A percentile compares a stretch with the other conserved stretches of the same genome.
phyloP scores from a whole-genome alignment of 2,888 invertebrate genomes.

The Xanthia icteritia region DNA sequence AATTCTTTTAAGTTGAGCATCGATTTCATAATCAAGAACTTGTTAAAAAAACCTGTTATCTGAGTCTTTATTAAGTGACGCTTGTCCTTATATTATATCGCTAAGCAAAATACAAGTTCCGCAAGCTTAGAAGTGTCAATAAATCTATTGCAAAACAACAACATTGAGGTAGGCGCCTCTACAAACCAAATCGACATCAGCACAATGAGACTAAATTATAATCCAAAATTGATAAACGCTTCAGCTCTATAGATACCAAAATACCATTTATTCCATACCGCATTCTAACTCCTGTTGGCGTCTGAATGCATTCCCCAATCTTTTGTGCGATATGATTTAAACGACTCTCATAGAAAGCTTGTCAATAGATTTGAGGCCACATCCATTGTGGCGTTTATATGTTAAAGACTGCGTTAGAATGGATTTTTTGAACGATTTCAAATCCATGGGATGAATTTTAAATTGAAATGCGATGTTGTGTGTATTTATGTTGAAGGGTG shows the following conservation, averaged over 20 bases:
- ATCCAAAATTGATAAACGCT: slow-evolving; percentile 47
- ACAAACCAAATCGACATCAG: neutral
- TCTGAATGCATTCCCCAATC: slow-evolving; percentile 69
- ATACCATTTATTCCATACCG: slow-evolving; percentile 43
- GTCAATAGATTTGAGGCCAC: slow-evolving; percentile 67
- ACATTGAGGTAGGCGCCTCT: neutral
- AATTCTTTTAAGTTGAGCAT: slow-evolving; percentile 2
- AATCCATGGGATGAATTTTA: slow-evolving; percentile 58
- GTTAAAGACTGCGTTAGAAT: slow-evolving; percentile 44
- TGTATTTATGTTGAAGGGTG: slow-evolving; percentile 14
- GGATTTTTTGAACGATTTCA: slow-evolving; percentile 57
- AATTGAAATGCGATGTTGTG: slow-evolving; percentile 42
- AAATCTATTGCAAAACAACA: neutral
- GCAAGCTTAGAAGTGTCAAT: neutral
- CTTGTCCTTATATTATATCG: neutral
- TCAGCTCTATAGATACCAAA: slow-evolving; percentile 29
- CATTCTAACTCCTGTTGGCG: slow-evolving; percentile 54
- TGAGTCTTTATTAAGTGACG: neutral
- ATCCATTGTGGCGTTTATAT: slow-evolving; percentile 54
- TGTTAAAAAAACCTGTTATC: neutral
- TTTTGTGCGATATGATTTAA: slow-evolving; percentile 71
- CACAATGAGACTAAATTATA: slow-evolving; percentile 44
- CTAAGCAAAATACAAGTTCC: neutral
- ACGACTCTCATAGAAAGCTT: slow-evolving; percentile 60
- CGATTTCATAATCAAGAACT: neutral